Conservation (phyloP, 2,888 invertebrate genomes). For the Cheilosia soror region DNA sequence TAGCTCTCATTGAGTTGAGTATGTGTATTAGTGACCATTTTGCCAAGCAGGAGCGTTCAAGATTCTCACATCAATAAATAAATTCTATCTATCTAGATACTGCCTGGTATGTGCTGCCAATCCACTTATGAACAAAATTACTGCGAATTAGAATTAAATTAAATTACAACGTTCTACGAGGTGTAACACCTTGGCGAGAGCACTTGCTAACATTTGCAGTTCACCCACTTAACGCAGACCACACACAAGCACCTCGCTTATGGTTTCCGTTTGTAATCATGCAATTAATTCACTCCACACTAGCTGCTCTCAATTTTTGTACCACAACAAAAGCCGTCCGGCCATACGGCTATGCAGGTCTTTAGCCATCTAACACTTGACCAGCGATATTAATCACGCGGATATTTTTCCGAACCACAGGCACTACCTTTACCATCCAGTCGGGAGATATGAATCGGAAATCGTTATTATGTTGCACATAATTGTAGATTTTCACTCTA, state of each 20-base stretch:
- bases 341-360: slow-evolving; percentile 16
- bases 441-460: slow-evolving; percentile 66
- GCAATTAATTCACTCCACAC: slow-evolving; percentile 37
- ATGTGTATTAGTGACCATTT: neutral
- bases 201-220: slow-evolving; percentile 25
- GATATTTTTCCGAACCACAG: slow-evolving; percentile 33
- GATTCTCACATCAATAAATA: neutral
- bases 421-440: slow-evolving; percentile 52
- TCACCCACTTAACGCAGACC: slow-evolving; percentile 53
- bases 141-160: slow-evolving; percentile 22
- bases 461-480: slow-evolving; percentile 71
- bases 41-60: neutral
- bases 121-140: slow-evolving; percentile 5
- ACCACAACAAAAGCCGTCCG: slow-evolving; percentile 41
- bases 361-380: slow-evolving; percentile 67
- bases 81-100: neutral
- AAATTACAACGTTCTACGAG: slow-evolving; percentile 7
- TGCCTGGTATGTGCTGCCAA: neutral
- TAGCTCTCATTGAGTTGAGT: neutral
- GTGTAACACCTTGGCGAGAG: neutral
- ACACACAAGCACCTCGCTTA: slow-evolving; percentile 28
- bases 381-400: slow-evolving; percentile 67
- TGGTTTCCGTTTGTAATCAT: slow-evolving; percentile 50
- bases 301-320: neutral
- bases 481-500: slow-evolving; percentile 72